A percentile compares a stretch with the other conserved stretches of the same genome.
These are phyloP conservation scores for Balaeniceps rex DNA, from an alignment of 2,113 vertebrate species.

Conservation along the genomic window DNA sequence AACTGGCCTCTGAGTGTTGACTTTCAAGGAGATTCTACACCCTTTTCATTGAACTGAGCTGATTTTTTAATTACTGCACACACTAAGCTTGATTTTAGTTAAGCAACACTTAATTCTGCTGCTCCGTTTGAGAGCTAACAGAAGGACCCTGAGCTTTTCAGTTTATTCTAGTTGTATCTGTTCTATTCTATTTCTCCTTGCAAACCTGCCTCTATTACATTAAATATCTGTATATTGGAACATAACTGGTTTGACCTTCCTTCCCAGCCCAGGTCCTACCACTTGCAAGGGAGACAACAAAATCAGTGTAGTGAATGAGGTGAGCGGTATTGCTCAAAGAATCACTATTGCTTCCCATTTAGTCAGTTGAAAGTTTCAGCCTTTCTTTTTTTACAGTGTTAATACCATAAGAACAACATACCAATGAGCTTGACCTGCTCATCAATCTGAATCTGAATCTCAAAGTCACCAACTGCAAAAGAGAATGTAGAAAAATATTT, in stretches of 20 bases:
- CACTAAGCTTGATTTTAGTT: not conserved
- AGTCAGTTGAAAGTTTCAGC: not conserved
- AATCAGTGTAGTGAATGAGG: not conserved
- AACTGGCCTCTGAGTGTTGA: not conserved
- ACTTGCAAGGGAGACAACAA: not conserved
- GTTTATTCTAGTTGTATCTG: not conserved
- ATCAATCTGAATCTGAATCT: not conserved
- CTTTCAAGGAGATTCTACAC: not conserved
- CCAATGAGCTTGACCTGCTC: not conserved
- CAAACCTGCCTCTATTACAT: not conserved
- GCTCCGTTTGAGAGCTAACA: not conserved
- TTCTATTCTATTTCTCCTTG: not conserved
- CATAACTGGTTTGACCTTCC: not conserved
- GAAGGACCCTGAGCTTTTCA: not conserved
- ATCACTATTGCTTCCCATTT: not conserved
- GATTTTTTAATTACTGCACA: not conserved
- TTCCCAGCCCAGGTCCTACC: not conserved
- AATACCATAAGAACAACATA: not conserved
- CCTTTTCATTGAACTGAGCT: not conserved
- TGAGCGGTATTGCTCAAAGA: not conserved
- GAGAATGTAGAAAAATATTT: not conserved
- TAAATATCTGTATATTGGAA: not conserved
- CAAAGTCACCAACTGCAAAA: not conserved
- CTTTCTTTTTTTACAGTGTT: not conserved
- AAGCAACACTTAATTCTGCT: not conserved